Evolutionary conservation across 2,888 invertebrate species (phyloP), one percentile per base, ranked within the genome.

Genomic region (Cataglyphis cursor): DNA sequence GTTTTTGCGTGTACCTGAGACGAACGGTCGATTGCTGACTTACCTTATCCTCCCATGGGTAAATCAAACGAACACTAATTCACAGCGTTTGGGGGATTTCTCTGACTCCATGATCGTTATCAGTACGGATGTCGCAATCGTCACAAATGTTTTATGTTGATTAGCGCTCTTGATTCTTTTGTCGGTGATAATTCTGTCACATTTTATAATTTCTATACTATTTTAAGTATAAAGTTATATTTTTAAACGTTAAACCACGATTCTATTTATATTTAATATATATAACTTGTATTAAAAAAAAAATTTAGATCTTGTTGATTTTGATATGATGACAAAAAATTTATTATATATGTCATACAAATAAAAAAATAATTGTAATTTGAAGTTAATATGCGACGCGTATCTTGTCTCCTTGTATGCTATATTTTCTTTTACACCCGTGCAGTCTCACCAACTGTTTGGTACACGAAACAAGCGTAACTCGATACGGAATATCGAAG

Each of bases 21-120:
- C 90, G 88, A 82, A 89, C 88, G 87, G 83, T 85, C 87, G 85
- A 85, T 88, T 82, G 85, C 85, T 76, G 70, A 87, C 85, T 87
- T 85, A 87, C 87, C 88, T 87, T 84, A 82, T 80, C 78, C 85
- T 92, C 93, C 92, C 92, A 82, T 84, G 91, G 91, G 92, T 85
- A 92, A 93, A 94, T 93, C 92, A 90, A 91, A 91, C 90, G 86
- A 88, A 91, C 91, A 92, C 93, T 94, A 93, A 94, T 94, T 92
- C 92, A 88, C 88, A 85, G 85, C 91, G 93, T 91, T 92, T 92
- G 86, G 93, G 93, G 93, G 92, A 85, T 92, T 92, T 90, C 86
- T 91, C 87, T 90, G 91, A 93, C 92, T 93, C 90, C 83, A 76
- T 82, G 85, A 86, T 90, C 88, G 81, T 90, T 88, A 88, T 80